Evolutionary conservation across 2,797 vertebrate species (phyloP).

Genomic region (Toxotes lorentzi): DNA sequence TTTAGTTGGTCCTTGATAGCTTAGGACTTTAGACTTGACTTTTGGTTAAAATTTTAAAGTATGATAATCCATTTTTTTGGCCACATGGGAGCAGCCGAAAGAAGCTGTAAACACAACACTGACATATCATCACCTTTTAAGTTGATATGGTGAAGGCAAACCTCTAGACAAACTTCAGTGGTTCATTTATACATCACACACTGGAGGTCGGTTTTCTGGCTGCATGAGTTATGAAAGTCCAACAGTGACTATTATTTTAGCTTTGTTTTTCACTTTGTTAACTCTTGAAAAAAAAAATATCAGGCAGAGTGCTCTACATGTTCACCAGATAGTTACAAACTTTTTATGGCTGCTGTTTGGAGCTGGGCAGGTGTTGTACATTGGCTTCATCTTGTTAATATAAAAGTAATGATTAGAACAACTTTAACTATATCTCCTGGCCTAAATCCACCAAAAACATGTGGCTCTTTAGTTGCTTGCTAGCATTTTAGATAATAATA

Average conservation of each 20-base stretch:
- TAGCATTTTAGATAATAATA: no score
- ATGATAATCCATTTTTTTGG: background rate
- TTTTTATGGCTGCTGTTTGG: background rate
- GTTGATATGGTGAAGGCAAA: no score
- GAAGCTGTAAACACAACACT: background rate
- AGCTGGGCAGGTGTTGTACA: background rate
- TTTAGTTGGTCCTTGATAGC: background rate
- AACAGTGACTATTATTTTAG: background rate
- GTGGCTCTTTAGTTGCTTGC: background rate
- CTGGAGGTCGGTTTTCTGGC: no score
- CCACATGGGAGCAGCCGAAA: no score
- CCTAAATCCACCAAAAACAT: background rate
- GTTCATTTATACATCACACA: background rate
- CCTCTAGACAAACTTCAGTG: no score
- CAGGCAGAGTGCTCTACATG: background rate
- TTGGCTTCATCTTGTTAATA: background rate
- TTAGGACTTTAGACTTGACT: background rate
- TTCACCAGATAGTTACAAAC: background rate
- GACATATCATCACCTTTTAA: no score
- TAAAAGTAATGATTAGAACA: background rate
- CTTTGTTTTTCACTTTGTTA: background rate
- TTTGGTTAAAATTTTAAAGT: background rate
- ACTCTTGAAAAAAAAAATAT: background rate
- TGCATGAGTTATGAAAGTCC: background rate
- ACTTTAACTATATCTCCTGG: background rate